Base-by-base conservation (phyloP, 1,140 invertebrate species). In the Lepidurus arcticus region DNA sequence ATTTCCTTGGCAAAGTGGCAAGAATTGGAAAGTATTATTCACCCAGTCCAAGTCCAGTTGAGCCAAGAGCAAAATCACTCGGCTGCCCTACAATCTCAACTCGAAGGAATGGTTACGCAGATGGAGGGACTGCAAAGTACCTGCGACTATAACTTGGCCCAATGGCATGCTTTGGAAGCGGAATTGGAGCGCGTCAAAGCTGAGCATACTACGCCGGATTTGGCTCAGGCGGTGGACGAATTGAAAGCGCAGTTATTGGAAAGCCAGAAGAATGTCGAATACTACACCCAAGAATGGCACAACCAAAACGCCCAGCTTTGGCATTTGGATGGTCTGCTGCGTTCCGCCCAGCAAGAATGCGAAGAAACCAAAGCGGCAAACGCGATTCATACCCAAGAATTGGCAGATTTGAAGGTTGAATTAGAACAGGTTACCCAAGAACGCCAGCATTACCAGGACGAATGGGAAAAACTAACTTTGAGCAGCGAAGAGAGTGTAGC, bases 211-310 rank as follows among this genome's bases (percentile, higher is more conserved):
- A 11, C 45, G 16, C 53, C 53, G 21, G 13, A 16, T n/a, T 7
- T 11, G 53, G 1, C 53, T n/a, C 53, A 65, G 7, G 7, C 53
- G 6, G 53, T 65, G 8, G 53, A 65, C 6, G 53, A 65, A 16
- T 65, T 65, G 53, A 65, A 16, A 7, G n/a, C n/a, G 9, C 53
- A 65, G 53, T 65, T 65, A 16, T 21, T 65, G 53, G 53, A 65
- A 65, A 11, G 53, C 21, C 53, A 65, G 53, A 65, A 65, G 13
- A 65, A 21, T 21, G 53, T 65, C 53, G 53, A 65, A 21, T 65
- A 65, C 13, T 65, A 65, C 53, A 65, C 53, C 9, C 53, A 65
- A 65, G 53, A 65, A 21, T 65, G 53, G 53, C 53, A 65, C 53
- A 65, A 65, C 53, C 53, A 65, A 65, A 65, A 65, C 21, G 53